Evolutionary conservation across 2,888 invertebrate genomes (phyloP), one percentile per base, ranked within the genome.

Genomic region (Meganola albula): DNA sequence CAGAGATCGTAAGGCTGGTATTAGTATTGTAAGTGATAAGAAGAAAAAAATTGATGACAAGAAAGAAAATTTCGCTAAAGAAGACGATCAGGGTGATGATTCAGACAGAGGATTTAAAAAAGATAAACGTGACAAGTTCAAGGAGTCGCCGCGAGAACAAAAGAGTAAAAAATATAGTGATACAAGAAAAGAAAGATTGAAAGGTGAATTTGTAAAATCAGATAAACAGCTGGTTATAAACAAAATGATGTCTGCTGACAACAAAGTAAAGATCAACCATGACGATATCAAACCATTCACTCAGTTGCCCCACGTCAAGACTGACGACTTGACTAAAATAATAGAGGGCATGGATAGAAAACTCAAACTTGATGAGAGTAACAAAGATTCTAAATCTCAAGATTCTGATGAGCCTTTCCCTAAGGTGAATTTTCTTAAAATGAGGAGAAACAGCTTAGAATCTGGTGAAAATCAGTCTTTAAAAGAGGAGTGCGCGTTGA

Each of bases 201-300:
- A 76, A 42, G 63, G 39, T 27, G 83, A 84, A 31, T 57, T 53
- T 37, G 61, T 49, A 4, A 83, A 79, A 54, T 59, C 68, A n/a
- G 82, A 84, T 10, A 83, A 83, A 44, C 79, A 75, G 49, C 63
- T 74, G 4, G 70, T 54, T 11, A 70, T 78, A 27, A 78, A 60
- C 44, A 83, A 76, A 67, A 71, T 74, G 12, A 68, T 74, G 58
- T 69, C 71, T 23, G 58, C 74, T 27, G 83, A 82, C 34, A 63
- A 56, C 26, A 86, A 74, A 67, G 53, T 56, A 1, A 86, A 79
- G 55, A 56, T 74, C 10, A 83, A 80, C 35, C 46, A 54, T 53
- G 79, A 80, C 49, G 79, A 86, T 43, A 86, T 86, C 18, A 87
- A 85, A 58, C 87, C 87, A 1, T 86, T 87, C 33, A 87, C 86